Percentiles rank a stretch among this genome's conserved stretches.
Conservation (phyloP, 2,797 vertebrate species). For the Sebastes glaucus region DNA sequence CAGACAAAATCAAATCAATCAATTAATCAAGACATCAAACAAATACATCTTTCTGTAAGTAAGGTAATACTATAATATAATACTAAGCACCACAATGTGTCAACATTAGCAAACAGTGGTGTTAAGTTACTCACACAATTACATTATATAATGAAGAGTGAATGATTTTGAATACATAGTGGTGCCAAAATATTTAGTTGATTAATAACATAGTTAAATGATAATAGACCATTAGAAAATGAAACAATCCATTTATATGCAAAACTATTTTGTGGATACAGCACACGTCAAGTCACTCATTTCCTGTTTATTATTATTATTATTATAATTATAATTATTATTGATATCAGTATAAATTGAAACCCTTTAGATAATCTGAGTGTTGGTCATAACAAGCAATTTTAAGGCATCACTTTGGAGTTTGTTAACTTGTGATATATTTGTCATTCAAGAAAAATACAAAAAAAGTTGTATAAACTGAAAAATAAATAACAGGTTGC, state of each 20-base stretch:
- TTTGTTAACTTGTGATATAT: neutral
- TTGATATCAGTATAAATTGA: neutral
- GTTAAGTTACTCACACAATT: too few relatives aligned
- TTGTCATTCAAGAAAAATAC: neutral
- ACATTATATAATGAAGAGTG: too few relatives aligned
- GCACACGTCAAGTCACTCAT: neutral
- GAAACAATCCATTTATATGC: neutral
- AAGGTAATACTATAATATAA: neutral
- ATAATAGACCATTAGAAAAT: neutral
- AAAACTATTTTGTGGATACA: neutral
- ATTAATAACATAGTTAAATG: neutral
- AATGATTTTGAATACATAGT: too few relatives aligned
- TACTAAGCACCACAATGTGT: neutral
- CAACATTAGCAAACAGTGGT: too few relatives aligned
- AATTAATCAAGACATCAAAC: neutral
- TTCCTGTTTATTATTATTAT: neutral
- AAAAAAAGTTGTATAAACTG: neutral
- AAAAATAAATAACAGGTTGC: neutral
- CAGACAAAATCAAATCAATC: neutral
- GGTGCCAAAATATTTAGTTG: too few relatives aligned
- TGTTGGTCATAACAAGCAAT: neutral
- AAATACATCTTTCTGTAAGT: neutral
- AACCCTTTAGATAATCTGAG: neutral
- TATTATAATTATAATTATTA: neutral
- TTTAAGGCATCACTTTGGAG: neutral